Conservation (phyloP, 2,797 vertebrate species). For the Lacerta agilis region DNA sequence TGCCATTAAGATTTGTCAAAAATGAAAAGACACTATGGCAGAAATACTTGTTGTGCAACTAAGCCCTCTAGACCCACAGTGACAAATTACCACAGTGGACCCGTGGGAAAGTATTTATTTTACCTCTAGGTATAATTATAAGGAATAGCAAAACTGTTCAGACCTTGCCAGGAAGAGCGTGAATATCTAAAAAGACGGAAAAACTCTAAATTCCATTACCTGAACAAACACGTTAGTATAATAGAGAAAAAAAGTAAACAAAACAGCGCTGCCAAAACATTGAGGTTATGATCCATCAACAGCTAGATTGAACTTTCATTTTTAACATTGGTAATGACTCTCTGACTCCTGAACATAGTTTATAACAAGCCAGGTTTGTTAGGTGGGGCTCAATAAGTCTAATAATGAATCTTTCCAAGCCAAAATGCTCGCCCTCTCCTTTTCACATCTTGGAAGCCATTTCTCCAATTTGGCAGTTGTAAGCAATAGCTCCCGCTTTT, state of each 20-base stretch:
- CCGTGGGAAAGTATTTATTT: slow-evolving; percentile 81
- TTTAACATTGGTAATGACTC: slow-evolving; percentile 44
- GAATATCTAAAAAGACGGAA: slow-evolving; percentile 75
- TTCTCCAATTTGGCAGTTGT: slow-evolving; percentile 31
- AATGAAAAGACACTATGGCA: slow-evolving; percentile 65
- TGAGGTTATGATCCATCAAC: slow-evolving; percentile 73
- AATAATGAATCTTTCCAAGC: slow-evolving; percentile 27
- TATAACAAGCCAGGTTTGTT: slow-evolving; percentile 49
- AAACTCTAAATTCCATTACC: slow-evolving; percentile 77
- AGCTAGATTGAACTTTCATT: slow-evolving; percentile 72
- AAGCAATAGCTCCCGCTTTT: not conserved
- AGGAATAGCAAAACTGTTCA: slow-evolving; percentile 77
- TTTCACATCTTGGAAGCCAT: slow-evolving; percentile 47
- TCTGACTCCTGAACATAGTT: slow-evolving; percentile 57
- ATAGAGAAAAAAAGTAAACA: slow-evolving; percentile 63
- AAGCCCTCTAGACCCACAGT: slow-evolving; percentile 61
- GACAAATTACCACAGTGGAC: slow-evolving; percentile 62
- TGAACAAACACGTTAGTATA: slow-evolving; percentile 78
- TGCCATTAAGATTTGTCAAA: slow-evolving; percentile 64
- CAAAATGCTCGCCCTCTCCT: slow-evolving; percentile 6
- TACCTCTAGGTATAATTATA: slow-evolving; percentile 79
- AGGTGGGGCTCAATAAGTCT: not conserved
- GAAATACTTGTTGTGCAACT: slow-evolving; percentile 76
- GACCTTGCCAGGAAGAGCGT: slow-evolving; percentile 76
- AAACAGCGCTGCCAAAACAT: slow-evolving; percentile 70